Conservation (phyloP, 2,888 invertebrate genomes). For the Chloroclystis v-ata region DNA sequence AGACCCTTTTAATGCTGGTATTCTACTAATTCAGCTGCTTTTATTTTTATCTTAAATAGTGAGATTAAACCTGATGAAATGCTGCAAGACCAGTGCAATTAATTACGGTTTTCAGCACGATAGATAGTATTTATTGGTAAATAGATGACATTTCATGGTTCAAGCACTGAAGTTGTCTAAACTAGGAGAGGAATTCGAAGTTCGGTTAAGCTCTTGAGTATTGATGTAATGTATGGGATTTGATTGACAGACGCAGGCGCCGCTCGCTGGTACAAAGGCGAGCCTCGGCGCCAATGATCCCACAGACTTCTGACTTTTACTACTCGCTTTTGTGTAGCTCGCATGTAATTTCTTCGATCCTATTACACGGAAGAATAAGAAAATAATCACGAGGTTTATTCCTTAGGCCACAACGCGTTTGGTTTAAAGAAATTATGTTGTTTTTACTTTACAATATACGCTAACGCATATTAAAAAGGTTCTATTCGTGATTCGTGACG, state of each 20-base stretch:
- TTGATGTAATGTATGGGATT: constrained; percentile 50
- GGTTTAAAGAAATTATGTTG: no score
- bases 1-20: constrained; percentile 21
- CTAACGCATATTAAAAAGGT: no score
- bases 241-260: constrained; percentile 59
- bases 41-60: constrained; percentile 20
- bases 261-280: constrained; percentile 15
- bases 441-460: no score
- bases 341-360: background rate
- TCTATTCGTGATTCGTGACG: no score
- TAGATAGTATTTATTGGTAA: no score
- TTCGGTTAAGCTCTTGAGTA: constrained; percentile 45
- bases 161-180: no score
- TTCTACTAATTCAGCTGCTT: constrained; percentile 16
- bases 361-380: background rate
- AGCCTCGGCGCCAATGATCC: constrained; percentile 6
- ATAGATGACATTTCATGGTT: no score
- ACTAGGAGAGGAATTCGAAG: constrained; percentile 32
- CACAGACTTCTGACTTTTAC: background rate
- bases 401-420: background rate
- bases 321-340: constrained; percentile 1
- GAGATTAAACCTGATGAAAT: background rate
- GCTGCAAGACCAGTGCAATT: no score
- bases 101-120: no score
- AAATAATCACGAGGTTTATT: background rate